Evolutionary conservation across 2,797 vertebrate species (phyloP).

Genomic region (Acanthurus leucopareius): DNA sequence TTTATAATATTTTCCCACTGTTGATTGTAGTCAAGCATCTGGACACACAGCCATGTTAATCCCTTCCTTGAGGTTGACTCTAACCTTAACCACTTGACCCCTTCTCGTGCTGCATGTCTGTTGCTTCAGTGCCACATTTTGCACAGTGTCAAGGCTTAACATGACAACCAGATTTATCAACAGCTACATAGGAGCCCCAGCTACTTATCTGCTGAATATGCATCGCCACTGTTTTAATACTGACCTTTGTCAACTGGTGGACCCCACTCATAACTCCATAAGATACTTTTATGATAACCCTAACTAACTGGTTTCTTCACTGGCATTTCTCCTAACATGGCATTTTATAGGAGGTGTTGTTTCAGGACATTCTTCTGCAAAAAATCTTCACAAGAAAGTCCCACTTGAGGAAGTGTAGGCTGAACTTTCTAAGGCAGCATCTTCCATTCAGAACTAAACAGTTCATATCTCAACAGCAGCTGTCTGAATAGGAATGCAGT

Average conservation of each 20-base stretch:
- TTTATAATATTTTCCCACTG: too few relatives aligned
- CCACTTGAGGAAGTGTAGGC: not conserved
- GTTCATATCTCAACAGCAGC: not conserved
- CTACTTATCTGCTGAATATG: too few relatives aligned
- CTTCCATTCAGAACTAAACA: not conserved
- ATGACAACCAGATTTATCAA: too few relatives aligned
- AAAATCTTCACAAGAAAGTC: not conserved
- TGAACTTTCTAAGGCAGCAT: not conserved
- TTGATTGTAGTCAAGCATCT: too few relatives aligned
- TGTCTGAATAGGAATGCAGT: not conserved
- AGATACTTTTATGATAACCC: not conserved
- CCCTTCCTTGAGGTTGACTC: too few relatives aligned
- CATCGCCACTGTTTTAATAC: too few relatives aligned
- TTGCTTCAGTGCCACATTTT: too few relatives aligned
- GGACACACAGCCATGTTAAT: too few relatives aligned
- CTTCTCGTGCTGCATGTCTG: too few relatives aligned
- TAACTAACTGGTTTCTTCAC: not conserved
- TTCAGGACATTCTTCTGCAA: not conserved
- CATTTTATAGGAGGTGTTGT: not conserved
- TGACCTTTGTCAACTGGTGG: not conserved
- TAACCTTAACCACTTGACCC: too few relatives aligned
- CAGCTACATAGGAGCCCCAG: too few relatives aligned
- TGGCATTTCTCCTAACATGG: constrained; percentile 4
- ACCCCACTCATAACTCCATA: not conserved
- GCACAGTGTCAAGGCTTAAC: too few relatives aligned